These are phyloP conservation scores for Diogma glabrata DNA, from an alignment of 2,888 invertebrate genomes.

Conservation along the genomic window DNA sequence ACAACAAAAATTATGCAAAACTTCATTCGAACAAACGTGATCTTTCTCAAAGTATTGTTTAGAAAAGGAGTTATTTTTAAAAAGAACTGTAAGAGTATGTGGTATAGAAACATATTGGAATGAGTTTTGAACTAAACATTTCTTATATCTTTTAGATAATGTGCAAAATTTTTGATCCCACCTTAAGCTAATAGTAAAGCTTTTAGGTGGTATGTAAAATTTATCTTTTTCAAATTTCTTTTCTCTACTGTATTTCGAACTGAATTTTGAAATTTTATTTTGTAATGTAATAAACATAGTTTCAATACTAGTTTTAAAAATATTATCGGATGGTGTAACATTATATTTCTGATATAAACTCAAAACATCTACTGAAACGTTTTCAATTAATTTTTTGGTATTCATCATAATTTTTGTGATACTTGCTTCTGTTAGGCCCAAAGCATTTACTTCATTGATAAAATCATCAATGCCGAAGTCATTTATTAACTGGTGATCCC, in stretches of 20 bases:
- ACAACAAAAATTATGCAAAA: background rate
- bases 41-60: background rate
- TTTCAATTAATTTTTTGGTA: background rate
- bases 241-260: background rate
- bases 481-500: too few species aligned
- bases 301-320: background rate
- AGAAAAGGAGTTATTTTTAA: background rate
- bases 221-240: background rate
- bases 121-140: background rate
- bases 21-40: background rate
- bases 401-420: background rate
- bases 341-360: background rate
- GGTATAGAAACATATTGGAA: background rate
- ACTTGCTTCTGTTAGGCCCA: background rate
- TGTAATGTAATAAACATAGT: too few species aligned
- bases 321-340: background rate
- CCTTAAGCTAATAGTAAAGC: background rate
- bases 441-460: background rate
- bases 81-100: background rate
- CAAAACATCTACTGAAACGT: background rate
- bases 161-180: background rate
- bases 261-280: background rate
- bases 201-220: background rate
- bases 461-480: too few species aligned
- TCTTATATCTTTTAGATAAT: background rate